Evolutionary conservation across 2,113 vertebrate genomes (phyloP).

Genomic region (Centropristis striata): DNA sequence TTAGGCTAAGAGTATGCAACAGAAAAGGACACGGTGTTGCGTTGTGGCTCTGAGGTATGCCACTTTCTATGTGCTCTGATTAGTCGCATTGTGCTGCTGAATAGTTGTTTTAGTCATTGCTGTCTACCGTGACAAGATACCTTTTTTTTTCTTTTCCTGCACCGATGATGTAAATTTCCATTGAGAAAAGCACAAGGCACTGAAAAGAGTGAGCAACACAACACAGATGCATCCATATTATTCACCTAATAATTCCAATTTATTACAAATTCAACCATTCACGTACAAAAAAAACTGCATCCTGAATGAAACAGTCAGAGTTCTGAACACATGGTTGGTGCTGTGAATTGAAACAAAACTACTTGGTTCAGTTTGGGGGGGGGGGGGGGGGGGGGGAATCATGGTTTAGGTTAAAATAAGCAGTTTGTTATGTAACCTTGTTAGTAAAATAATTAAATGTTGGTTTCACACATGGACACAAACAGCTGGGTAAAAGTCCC

Average conservation of each 20-base stretch:
- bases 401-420: no score
- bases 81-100: constrained; percentile 64
- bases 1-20: neutral
- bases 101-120: constrained; percentile 32
- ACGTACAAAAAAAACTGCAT: no score
- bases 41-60: constrained; percentile 10
- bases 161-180: constrained; percentile 33
- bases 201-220: constrained; percentile 2
- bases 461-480: no score
- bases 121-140: constrained; percentile 54
- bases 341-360: no score
- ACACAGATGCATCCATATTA: neutral
- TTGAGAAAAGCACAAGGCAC: neutral
- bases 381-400: no score
- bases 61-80: constrained; percentile 54
- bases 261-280: neutral
- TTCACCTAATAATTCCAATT: neutral
- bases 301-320: no score
- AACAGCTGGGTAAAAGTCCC: no score
- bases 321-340: no score
- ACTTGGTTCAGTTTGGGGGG: no score
- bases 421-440: no score
- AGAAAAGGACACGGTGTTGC: constrained; percentile 23
- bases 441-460: no score
- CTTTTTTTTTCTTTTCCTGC: constrained; percentile 27